A percentile compares a stretch with the other conserved stretches of the same genome.
phyloP scores from a whole-genome alignment of 2,113 vertebrate genomes.

The Lycocorax pyrrhopterus region DNA sequence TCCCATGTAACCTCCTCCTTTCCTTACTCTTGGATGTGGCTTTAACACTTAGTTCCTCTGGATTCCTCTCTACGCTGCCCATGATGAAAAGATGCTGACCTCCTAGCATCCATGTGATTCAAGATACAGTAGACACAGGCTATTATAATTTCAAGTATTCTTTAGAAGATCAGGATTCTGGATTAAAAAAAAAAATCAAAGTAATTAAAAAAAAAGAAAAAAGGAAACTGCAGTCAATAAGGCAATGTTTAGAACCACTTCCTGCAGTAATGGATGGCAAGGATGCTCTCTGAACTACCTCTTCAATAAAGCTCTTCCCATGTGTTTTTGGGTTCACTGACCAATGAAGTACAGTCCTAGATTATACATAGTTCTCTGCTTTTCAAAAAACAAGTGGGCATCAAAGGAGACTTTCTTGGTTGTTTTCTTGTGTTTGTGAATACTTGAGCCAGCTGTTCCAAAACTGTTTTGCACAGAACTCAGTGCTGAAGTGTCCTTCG shows the following conservation, averaged over 20 bases:
- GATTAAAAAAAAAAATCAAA: not conserved
- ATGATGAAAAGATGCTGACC: not conserved
- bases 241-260: not conserved
- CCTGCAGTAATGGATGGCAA: not conserved
- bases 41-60: not conserved
- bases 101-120: not conserved
- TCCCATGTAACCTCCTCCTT: not conserved
- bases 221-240: accelerated
- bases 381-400: not conserved
- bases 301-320: not conserved
- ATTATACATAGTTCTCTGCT: not conserved
- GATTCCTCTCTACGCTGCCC: not conserved
- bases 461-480: not conserved
- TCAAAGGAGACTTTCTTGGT: not conserved
- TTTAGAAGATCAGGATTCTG: not conserved
- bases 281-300: not conserved
- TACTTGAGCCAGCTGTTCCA: not conserved
- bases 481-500: not conserved
- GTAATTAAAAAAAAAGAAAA: not conserved
- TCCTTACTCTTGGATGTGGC: not conserved
- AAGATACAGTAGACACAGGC: not conserved
- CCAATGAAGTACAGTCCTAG: not conserved
- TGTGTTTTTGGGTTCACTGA: not conserved
- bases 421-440: not conserved
- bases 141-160: not conserved